Evolutionary conservation across 2,797 vertebrate genomes (phyloP), one percentile per base, ranked within the genome.

Genomic region (Micromesistius poutassou): DNA sequence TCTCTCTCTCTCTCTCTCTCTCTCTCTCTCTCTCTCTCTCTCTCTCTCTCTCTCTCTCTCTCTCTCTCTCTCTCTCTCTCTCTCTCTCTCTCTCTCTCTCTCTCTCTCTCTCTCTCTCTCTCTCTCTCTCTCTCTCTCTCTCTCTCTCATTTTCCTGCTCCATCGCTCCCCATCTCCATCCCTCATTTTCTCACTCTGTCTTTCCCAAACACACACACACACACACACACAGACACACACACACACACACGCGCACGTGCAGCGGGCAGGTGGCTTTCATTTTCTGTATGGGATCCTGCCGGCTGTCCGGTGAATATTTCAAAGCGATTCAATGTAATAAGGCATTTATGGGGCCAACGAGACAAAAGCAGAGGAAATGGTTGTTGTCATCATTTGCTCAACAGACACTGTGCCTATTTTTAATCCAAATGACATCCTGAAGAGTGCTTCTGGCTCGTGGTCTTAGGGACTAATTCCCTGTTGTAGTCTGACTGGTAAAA

Each of bases 181-280:
- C 4, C 46, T 50, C 46, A 19, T 22, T 50, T 6, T 50, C 46
- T 50, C 46, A 19, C 16, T 50, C 42, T 50, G 46, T 50, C 46
- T 50, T 22, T 50, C 5, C 19, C 88, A 55, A 25, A 80, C 66
- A 62, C 55, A 62, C 50, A n/a, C 50, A 55, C 16, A 55, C 50
- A 55, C 50, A 55, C 50, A 22, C 50, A 55, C 50, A 55, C 50
- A 55, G 3, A 77, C 36, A 82, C 78, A 79, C 42, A 46, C 42
- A 55, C 50, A 55, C 50, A 22, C 50, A 55, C 16, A 55, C 50
- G 22, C 50, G 22, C 50, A n/a, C 50, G 25, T 22, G 19, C 55
- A 62, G n/a, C 2, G n/a, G 55, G 55, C 55, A 62, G 55, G 55
- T 62, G 55, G 55, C 55, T 62, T 25, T 62, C 55, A 62, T 62